Evolutionary conservation across 2,888 invertebrate genomes (phyloP).

Genomic region (Caenorhabditis parvicauda): DNA sequence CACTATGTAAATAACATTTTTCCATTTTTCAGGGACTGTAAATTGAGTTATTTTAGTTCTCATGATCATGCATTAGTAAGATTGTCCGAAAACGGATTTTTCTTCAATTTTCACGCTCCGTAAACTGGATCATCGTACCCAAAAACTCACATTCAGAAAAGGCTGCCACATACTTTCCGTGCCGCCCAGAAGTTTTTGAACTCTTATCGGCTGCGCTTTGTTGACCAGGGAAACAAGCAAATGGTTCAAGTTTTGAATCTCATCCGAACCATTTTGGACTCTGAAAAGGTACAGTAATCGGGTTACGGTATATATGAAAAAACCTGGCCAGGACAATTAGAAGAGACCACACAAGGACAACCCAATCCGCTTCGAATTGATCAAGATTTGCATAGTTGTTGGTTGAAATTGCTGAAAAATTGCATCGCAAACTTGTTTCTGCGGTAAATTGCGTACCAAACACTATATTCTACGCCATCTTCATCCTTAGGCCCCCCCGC

Average conservation of each 20-base stretch:
- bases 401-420: constrained; percentile 11
- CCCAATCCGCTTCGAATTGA: constrained; percentile 36
- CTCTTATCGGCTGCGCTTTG: constrained; percentile 12
- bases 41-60: no score
- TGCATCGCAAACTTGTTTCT: no score
- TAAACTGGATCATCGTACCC: no score
- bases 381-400: constrained; percentile 6
- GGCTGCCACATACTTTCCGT: constrained; percentile 12
- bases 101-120: no score
- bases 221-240: constrained; percentile 16
- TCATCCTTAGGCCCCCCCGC: neutral
- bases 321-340: constrained; percentile 18
- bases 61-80: no score
- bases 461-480: no score
- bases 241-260: constrained; percentile 12
- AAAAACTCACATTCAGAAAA: constrained; percentile 8
- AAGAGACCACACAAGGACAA: constrained; percentile 30
- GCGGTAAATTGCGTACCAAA: no score
- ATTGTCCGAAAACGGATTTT: no score
- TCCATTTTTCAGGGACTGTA: no score
- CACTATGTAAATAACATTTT: no score
- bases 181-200: constrained; percentile 7
- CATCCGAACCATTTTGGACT: no score
- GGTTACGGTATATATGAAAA: constrained; percentile 4
- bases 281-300: no score